Evolutionary conservation across 1,140 invertebrate species (phyloP).

Genomic region (Leucophenga varia): DNA sequence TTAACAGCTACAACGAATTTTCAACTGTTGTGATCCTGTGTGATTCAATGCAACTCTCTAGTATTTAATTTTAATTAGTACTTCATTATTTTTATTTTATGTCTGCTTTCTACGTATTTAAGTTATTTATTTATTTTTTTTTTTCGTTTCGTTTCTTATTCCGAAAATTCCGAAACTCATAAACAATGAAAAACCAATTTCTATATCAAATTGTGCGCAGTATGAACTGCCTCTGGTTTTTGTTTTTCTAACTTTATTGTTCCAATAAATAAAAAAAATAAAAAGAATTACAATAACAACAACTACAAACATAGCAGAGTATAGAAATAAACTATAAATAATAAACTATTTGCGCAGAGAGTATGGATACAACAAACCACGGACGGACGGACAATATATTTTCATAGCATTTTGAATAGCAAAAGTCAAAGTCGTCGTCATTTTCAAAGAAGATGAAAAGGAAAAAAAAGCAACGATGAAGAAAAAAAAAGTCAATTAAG

Average conservation of each 20-base stretch:
- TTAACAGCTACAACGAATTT: no score
- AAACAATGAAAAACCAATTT: slow-evolving; percentile 49
- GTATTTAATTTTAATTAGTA: no score
- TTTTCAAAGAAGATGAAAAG: slow-evolving; percentile 43
- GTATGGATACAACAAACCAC: not conserved
- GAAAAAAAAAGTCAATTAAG: slow-evolving; percentile 45
- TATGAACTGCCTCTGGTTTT: slow-evolving; percentile 32
- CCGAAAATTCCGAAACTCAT: slow-evolving; percentile 18
- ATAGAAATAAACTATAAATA: slow-evolving; percentile 19
- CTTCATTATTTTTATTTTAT: no score
- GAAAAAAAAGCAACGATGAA: slow-evolving; percentile 15
- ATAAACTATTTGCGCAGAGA: slow-evolving; percentile 8
- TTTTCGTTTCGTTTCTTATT: slow-evolving; percentile 17
- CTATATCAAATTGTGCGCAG: slow-evolving; percentile 17
- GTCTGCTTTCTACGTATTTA: no score
- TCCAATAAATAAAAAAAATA: no score
- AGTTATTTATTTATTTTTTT: no score
- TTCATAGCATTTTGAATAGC: slow-evolving; percentile 47
- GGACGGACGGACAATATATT: slow-evolving; percentile 30
- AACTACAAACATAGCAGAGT: slow-evolving; percentile 31
- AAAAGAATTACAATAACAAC: slow-evolving; percentile 32
- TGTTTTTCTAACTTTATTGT: slow-evolving; percentile 30
- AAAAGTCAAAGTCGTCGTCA: slow-evolving; percentile 25
- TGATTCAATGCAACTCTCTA: no score
- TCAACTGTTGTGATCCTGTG: no score